phyloP scores from a whole-genome alignment of 2,797 vertebrate species.

The Eospalax fontanierii region DNA sequence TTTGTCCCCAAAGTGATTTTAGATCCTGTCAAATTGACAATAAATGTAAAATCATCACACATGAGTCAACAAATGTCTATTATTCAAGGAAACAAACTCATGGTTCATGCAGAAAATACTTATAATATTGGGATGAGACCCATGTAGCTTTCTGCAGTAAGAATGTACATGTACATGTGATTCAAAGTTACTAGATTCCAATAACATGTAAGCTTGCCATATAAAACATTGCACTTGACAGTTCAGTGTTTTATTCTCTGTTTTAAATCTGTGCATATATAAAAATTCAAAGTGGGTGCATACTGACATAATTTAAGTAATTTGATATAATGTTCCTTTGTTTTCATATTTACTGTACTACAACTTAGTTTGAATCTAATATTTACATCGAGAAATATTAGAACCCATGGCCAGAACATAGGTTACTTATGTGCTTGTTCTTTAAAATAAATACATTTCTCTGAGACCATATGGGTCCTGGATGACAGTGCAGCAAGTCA shows the following conservation, averaged over 20 bases:
- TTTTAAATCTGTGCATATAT: neutral
- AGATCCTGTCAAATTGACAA: neutral
- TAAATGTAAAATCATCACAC: neutral
- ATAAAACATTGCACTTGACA: neutral
- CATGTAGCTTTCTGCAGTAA: neutral
- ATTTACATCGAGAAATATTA: neutral
- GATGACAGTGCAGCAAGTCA: neutral
- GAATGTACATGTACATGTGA: neutral
- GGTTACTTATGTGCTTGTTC: neutral
- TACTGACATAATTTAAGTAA: slow-evolving; percentile 1
- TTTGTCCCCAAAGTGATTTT: neutral
- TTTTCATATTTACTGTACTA: neutral
- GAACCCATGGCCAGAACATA: neutral
- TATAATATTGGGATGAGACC: neutral
- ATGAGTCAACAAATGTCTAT: neutral
- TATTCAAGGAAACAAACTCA: neutral
- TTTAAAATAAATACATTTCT: neutral
- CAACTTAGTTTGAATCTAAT: slow-evolving; percentile 7
- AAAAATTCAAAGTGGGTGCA: neutral
- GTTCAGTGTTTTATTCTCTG: neutral
- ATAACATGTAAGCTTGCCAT: neutral
- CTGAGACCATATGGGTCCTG: neutral
- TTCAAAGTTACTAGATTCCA: neutral
- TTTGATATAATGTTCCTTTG: neutral
- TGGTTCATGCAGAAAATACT: neutral